These are phyloP conservation scores for Aplodontia rufa DNA, from an alignment of 2,113 vertebrate species.

Conservation along the genomic window DNA sequence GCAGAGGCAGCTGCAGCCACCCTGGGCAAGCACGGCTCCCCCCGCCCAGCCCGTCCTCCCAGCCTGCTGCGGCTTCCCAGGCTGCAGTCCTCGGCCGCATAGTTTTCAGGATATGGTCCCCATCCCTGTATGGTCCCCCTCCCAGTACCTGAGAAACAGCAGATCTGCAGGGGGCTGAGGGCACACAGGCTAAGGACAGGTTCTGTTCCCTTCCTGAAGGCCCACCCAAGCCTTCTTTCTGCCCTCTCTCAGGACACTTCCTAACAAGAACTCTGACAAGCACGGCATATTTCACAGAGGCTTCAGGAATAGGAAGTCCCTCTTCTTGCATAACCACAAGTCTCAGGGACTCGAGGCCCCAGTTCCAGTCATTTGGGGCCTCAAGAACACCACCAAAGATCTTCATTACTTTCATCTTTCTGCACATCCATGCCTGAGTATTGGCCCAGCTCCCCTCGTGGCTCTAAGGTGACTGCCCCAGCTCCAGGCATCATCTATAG, in stretches of 20 bases:
- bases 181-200: not conserved
- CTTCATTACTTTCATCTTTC: not conserved
- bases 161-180: not conserved
- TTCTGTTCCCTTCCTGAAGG: not conserved
- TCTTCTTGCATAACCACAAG: rapidly evolving
- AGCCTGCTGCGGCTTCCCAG: not conserved
- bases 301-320: not conserved
- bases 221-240: not conserved
- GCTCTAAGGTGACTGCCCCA: not conserved
- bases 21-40: rapidly evolving
- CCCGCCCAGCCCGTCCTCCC: rapidly evolving
- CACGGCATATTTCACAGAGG: rapidly evolving
- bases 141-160: rapidly evolving
- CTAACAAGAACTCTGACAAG: not conserved
- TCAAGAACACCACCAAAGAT: not conserved
- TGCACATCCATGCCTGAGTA: not conserved
- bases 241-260: not conserved
- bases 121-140: too few species aligned
- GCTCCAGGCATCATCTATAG: not conserved
- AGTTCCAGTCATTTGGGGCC: not conserved
- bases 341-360: not conserved
- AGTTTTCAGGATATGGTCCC: not conserved
- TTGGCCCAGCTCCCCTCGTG: not conserved
- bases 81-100: not conserved
- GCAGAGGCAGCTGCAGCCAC: not conserved